Base-by-base conservation (phyloP, 2,797 vertebrate species). In the Ataeniobius toweri region DNA sequence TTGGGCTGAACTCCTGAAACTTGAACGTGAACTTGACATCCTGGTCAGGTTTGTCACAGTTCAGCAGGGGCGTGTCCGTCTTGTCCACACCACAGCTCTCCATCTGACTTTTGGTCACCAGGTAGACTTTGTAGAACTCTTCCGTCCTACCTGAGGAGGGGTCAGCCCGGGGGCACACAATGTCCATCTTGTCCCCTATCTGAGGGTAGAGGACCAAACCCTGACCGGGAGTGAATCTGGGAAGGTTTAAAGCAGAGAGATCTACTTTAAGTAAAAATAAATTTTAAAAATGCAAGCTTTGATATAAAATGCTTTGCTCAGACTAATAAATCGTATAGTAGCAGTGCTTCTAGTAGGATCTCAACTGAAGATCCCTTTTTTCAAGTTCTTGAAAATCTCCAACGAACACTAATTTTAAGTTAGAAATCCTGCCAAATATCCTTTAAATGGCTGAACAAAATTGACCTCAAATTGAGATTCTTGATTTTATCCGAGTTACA, bases 1-100 rank as follows among this genome's bases (percentile, higher is more conserved):
- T 99, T 90, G 98, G 98, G 89, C 98, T 99, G 95, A 99, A 99
- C 91, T 99, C 98, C 93, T 99, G 98, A 95, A 99, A 99, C 94
- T 99, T 99, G 95, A 99, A 98, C 3, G 98, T 99, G 95, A 99
- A 99, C 90, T 99, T 99, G 75, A 99, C 98, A 46, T 99, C 98
- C 93, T 95, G 96, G 93, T 98, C 96, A 74, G 98, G 98, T 88
- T 96, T 98, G 93, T 97, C 96, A 91, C 98, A 99, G 95, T 97
- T 99, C 91, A 99, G 97, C 85, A 99, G 96, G 59, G 97, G 97
- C 5, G 97, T 97, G 86, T 97, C 97, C 78, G 94, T 95, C 89
- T 97, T 97, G 91, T 96, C 96, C 86, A 99, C 95, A 85, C 91
- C 94, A 93, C 98, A 99, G 93, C 91, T 96, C 89, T 98, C 97